These are phyloP conservation scores for Nasalis larvatus DNA, from an alignment of 2,113 vertebrate species.

Conservation along the genomic window DNA sequence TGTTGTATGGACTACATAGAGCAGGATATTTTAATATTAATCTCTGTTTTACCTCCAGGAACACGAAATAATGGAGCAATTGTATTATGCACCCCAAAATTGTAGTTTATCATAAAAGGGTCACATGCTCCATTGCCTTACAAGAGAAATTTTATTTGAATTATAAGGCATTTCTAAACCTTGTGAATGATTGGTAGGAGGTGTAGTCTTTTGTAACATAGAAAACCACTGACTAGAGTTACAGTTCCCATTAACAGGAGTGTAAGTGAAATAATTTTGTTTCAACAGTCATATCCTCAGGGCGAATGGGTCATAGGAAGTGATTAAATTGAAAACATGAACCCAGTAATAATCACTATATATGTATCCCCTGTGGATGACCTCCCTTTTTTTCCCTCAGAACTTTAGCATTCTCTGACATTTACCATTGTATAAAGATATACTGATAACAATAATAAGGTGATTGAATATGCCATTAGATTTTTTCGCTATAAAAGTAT, in stretches of 20 bases:
- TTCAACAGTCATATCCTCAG: constrained; percentile 52
- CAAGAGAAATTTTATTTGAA: constrained; percentile 66
- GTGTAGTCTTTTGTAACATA: constrained; percentile 32
- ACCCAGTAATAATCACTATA: constrained; percentile 37
- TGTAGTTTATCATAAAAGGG: constrained; percentile 60
- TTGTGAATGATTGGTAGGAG: constrained; percentile 29
- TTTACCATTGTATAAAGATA: constrained; percentile 41
- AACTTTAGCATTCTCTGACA: constrained; percentile 48
- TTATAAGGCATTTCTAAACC: constrained; percentile 56
- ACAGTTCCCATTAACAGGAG: constrained; percentile 43
- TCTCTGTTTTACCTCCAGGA: constrained; percentile 18
- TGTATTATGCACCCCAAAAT: constrained; percentile 50
- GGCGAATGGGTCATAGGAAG: constrained; percentile 55
- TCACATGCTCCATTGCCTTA: constrained; percentile 45
- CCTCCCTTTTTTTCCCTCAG: constrained; percentile 25
- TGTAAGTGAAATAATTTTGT: constrained; percentile 68
- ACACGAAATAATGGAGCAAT: constrained; percentile 33
- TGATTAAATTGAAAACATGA: constrained; percentile 63
- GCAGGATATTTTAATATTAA: constrained; percentile 38
- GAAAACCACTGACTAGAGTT: constrained; percentile 58
- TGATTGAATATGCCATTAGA: constrained; percentile 26
- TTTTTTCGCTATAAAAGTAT: constrained; percentile 46
- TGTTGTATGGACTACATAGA: neutral
- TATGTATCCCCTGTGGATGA: constrained; percentile 50
- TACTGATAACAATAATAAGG: constrained; percentile 40